These are phyloP conservation scores for Phylloscopus trochiloides DNA, from an alignment of 2,113 vertebrate species.

Conservation along the genomic window DNA sequence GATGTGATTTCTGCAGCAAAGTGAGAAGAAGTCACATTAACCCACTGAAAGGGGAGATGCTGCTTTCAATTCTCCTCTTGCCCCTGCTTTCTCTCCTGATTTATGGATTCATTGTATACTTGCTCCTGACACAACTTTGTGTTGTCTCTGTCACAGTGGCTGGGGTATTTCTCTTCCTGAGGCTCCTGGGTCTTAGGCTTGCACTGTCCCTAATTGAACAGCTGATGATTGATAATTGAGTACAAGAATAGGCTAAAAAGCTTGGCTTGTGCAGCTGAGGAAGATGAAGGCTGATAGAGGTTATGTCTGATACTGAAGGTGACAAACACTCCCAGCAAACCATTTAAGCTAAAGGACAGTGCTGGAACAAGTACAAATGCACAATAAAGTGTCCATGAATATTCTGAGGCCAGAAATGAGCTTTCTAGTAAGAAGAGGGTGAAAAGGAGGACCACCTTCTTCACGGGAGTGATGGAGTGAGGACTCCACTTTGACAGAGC, in stretches of 20 bases:
- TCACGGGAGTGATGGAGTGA: neutral
- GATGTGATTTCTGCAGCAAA: slow-evolving; percentile 7
- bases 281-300: slow-evolving; percentile 24
- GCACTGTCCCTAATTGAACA: neutral
- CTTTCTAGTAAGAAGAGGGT: neutral
- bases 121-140: neutral
- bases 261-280: slow-evolving; percentile 3
- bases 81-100: neutral
- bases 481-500: neutral
- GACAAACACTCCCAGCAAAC: neutral
- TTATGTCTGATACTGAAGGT: neutral
- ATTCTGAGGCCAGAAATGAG: slow-evolving; percentile 6
- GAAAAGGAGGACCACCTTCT: neutral
- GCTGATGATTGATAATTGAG: slow-evolving; percentile 53
- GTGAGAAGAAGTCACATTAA: slow-evolving; percentile 32
- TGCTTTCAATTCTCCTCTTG: slow-evolving; percentile 20
- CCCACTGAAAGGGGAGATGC: neutral
- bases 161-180: neutral
- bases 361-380: slow-evolving; percentile 47
- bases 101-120: neutral
- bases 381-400: slow-evolving; percentile 24
- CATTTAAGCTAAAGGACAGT: slow-evolving; percentile 28
- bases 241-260: slow-evolving; percentile 24
- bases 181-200: neutral
- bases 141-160: neutral